Evolutionary conservation across 2,113 vertebrate genomes (phyloP).

Genomic region (Pipa parva): DNA sequence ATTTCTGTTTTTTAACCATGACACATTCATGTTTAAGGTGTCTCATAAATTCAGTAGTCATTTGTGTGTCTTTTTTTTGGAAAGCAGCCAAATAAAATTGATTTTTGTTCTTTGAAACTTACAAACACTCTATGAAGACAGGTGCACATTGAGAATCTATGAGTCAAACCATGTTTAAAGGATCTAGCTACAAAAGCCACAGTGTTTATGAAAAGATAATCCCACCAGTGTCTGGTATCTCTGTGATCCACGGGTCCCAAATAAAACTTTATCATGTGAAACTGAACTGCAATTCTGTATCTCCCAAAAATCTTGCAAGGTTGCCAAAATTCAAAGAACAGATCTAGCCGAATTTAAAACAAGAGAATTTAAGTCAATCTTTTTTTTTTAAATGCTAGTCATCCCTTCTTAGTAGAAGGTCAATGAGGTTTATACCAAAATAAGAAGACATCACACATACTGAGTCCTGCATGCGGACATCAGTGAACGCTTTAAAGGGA

Average conservation of each 20-base stretch:
- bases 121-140: constrained; percentile 41
- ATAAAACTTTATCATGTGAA: background rate
- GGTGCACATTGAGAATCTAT: constrained; percentile 49
- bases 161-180: constrained; percentile 51
- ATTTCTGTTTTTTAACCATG: background rate
- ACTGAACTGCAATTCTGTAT: background rate
- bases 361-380: too few species aligned
- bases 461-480: too few species aligned
- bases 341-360: too few species aligned
- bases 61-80: constrained; percentile 13
- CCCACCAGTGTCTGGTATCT: background rate
- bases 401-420: too few species aligned
- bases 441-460: too few species aligned
- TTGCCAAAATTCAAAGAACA: background rate
- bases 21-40: constrained; percentile 5
- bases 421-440: too few species aligned
- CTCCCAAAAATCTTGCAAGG: background rate
- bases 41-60: background rate
- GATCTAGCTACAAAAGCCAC: constrained; percentile 15
- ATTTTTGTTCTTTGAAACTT: constrained; percentile 18
- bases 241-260: constrained; percentile 6
- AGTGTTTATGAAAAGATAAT: constrained; percentile 37
- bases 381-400: too few species aligned
- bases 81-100: constrained; percentile 10
- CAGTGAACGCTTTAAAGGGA: too few species aligned